Conservation (phyloP, 2,113 vertebrate species). For the Ploceus nigricollis region DNA sequence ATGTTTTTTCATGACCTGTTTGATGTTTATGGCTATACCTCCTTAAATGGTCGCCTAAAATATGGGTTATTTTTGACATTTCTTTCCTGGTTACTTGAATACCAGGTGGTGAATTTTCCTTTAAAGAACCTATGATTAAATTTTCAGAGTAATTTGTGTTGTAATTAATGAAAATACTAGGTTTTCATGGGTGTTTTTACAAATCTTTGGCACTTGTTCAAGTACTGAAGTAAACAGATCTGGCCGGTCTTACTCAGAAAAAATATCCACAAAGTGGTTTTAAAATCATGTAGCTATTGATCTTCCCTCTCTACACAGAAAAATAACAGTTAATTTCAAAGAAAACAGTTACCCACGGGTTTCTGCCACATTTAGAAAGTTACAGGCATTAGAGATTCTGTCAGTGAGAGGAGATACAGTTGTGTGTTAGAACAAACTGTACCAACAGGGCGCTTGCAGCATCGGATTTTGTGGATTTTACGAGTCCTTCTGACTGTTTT, state of each 20-base stretch:
- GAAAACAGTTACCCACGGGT: neutral
- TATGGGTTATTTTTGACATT: neutral
- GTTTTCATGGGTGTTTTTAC: neutral
- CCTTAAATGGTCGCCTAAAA: neutral
- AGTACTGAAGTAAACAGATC: neutral
- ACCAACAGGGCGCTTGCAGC: neutral
- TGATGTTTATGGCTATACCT: neutral
- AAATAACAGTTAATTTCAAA: conserved; percentile 5
- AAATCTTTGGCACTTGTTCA: neutral
- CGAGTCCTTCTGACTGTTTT: neutral
- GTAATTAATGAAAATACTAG: neutral
- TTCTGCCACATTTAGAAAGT: neutral
- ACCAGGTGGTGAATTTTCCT: neutral
- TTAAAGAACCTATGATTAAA: neutral
- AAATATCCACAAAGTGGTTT: neutral
- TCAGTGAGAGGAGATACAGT: neutral
- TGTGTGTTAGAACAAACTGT: neutral
- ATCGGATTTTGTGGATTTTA: neutral
- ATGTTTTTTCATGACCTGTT: neutral
- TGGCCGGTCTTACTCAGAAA: neutral
- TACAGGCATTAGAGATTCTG: neutral
- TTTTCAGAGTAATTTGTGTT: neutral
- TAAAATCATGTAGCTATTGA: conserved; percentile 17
- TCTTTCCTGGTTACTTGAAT: neutral
- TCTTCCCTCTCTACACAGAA: neutral